Base-by-base conservation (phyloP, 2,113 vertebrate species). In the Turdus rufiventris region DNA sequence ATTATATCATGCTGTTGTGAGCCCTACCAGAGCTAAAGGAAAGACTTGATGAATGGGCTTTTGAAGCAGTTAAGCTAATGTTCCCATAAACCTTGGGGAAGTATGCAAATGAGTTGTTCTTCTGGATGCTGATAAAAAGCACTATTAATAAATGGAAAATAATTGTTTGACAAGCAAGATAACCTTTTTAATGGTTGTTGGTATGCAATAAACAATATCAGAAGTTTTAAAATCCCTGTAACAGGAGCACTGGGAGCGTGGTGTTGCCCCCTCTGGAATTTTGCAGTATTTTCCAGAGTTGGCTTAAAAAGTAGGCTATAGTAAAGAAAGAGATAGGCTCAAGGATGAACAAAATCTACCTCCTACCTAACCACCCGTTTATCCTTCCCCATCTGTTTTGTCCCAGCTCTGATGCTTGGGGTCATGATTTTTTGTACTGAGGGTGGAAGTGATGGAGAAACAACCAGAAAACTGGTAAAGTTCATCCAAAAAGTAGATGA, bases 31-130 rank as follows among this genome's bases (percentile, higher is more conserved):
- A 88, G 57, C 50, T 83, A 73, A 70, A 84, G 42, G 38, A 71
- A 53, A 38, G 57, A 73, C 42, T 62, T 95, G 82, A 95, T 92
- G 68, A 91, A 97, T 92, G 38, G 21, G 34, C 43, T 83, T 92
- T 78, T 67, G 82, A 89, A 61, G 62, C 63, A 56, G 71, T 78
- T 96, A 88, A 88, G 48, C 56, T 56, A 95, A 66, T 3, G 31
- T 3, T 63, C 17, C 58, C 65, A 88, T 97, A 95, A 97, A 97
- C 63, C 57, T 76, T 40, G 15, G 14, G 63, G 34, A 93, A 80
- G 20, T n/a, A 94, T 92, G 91, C 74, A 97, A 97, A 96, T 95
- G 26, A 83, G 53, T 68, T 90, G 61, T 40, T 91, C 50, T 81
- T 95, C 47, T 82, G 86, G 51, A 76, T 81, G 58, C 81, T 71